These are phyloP conservation scores for Stegophylla sp. DNA, from an alignment of 2,888 invertebrate genomes.

Conservation along the genomic window DNA sequence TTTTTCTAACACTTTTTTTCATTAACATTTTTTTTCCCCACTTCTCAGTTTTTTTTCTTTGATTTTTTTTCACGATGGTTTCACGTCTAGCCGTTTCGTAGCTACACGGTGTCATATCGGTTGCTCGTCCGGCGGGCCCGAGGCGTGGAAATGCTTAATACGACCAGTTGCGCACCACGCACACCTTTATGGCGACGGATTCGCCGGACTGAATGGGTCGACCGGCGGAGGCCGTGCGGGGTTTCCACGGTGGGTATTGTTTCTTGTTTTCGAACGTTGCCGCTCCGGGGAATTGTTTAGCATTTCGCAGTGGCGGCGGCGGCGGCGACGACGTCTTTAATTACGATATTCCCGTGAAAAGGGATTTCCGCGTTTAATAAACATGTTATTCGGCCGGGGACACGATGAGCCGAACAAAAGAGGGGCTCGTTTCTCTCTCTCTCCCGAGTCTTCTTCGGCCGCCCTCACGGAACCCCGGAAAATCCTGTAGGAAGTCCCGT, in stretches of 20 bases:
- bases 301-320: neutral
- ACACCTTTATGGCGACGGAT: neutral
- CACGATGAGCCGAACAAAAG: neutral
- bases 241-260: neutral
- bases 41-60: no score
- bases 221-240: no score
- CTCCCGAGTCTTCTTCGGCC: neutral
- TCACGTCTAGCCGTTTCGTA: no score
- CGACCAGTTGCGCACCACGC: neutral
- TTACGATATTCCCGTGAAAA: conserved; percentile 13
- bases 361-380: conserved; percentile 33
- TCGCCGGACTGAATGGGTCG: no score
- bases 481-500: neutral
- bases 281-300: neutral
- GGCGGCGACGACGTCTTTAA: neutral
- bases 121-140: no score
- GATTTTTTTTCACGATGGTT: no score
- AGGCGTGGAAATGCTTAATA: neutral
- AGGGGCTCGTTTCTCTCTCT: neutral
- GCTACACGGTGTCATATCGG: no score
- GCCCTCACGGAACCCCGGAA: neutral
- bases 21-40: no score
- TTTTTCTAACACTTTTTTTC: no score
- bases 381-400: neutral
- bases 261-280: neutral